Conservation (phyloP, 2,113 vertebrate genomes). For the Thinocorus orbignyianus region DNA sequence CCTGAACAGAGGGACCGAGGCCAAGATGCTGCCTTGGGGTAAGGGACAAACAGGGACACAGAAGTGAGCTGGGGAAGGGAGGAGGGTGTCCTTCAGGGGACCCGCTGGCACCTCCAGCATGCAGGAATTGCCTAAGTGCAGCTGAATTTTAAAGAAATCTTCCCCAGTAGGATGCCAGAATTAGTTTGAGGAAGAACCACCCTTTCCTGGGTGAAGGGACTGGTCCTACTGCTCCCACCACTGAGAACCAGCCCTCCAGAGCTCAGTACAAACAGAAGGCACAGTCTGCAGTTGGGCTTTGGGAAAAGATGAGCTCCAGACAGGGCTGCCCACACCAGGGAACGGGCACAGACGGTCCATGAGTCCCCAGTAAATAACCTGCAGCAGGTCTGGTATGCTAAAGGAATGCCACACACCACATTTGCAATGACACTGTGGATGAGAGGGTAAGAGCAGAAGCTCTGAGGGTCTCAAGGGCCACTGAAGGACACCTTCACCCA, state of each 20-base stretch:
- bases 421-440: fast-evolving
- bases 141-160: background rate
- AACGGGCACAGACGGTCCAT: fast-evolving
- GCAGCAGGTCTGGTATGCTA: background rate
- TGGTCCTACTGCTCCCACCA: background rate
- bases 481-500: background rate
- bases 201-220: background rate
- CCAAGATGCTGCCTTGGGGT: background rate
- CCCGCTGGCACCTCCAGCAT: background rate
- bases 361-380: fast-evolving
- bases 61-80: background rate
- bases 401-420: background rate
- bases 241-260: background rate
- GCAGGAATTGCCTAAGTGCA: background rate
- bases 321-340: background rate
- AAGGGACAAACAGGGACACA: background rate
- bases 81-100: background rate
- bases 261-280: background rate
- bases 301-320: background rate
- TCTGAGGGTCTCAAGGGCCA: background rate
- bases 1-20: background rate
- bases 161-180: background rate
- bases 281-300: background rate
- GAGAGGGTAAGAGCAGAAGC: background rate
- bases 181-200: background rate